phyloP scores from a whole-genome alignment of 2,888 invertebrate species.

The Cantharis rufa region DNA sequence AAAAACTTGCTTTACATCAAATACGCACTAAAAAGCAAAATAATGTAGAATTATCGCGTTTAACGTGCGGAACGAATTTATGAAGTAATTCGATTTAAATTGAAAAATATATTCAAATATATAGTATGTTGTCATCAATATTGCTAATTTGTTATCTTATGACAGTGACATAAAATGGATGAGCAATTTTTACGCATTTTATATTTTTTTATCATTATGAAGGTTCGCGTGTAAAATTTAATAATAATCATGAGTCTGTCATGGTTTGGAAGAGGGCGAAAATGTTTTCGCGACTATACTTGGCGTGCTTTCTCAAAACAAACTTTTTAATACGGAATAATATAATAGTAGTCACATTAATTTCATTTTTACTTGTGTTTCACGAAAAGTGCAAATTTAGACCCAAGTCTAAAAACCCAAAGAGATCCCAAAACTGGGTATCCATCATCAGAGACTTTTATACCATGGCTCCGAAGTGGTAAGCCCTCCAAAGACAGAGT shows the following conservation, averaged over 20 bases:
- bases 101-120: not conserved
- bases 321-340: not conserved
- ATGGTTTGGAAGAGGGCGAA: not conserved
- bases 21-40: not conserved
- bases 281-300: not conserved
- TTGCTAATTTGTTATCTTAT: not conserved
- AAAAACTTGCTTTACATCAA: not conserved
- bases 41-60: not conserved
- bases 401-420: too few species aligned
- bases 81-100: not conserved
- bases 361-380: not conserved
- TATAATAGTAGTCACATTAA: not conserved
- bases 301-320: not conserved
- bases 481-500: too few species aligned
- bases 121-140: not conserved
- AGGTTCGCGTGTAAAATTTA: not conserved
- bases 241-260: not conserved
- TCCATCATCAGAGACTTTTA: too few species aligned
- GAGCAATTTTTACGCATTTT: not conserved
- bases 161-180: not conserved
- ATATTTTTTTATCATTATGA: not conserved
- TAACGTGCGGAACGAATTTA: not conserved
- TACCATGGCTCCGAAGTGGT: too few species aligned
- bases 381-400: not conserved
- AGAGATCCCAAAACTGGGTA: too few species aligned